phyloP scores from a whole-genome alignment of 2,797 vertebrate genomes.

The Corythornis leucogaster region DNA sequence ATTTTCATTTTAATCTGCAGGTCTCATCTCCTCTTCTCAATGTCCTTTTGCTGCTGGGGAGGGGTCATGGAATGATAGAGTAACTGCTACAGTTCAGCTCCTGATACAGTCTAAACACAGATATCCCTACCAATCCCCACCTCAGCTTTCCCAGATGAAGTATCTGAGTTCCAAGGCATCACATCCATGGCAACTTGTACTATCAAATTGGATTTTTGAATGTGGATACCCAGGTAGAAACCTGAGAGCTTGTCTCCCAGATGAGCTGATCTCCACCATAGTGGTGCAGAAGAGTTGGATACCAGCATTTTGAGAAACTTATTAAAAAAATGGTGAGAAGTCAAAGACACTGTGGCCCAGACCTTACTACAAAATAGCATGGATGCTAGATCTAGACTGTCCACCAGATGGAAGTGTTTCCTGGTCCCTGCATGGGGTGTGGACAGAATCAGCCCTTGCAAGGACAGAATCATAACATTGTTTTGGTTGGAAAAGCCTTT shows the following conservation, averaged over 20 bases:
- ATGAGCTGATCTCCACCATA: not conserved
- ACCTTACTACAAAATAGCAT: too few species aligned
- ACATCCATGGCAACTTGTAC: fast-evolving
- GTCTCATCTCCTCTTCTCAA: not conserved
- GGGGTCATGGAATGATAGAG: not conserved
- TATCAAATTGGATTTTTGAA: not conserved
- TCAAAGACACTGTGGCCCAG: too few species aligned
- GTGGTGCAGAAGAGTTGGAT: too few species aligned
- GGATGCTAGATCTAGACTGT: too few species aligned
- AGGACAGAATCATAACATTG: too few species aligned
- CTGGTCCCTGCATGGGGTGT: too few species aligned
- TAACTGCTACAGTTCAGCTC: not conserved
- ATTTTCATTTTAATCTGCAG: too few species aligned
- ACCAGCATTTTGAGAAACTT: too few species aligned
- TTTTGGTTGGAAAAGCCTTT: too few species aligned
- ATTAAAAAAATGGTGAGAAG: too few species aligned
- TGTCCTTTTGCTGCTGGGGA: not conserved
- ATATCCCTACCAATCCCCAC: not conserved
- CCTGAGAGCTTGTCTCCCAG: not conserved
- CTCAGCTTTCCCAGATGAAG: not conserved
- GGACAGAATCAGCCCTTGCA: too few species aligned
- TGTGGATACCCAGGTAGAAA: not conserved
- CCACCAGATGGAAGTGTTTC: too few species aligned
- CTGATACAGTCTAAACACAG: not conserved
- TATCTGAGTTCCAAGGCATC: not conserved